Base-by-base conservation (phyloP, 1,140 invertebrate species). In the Drosophila hydei region DNA sequence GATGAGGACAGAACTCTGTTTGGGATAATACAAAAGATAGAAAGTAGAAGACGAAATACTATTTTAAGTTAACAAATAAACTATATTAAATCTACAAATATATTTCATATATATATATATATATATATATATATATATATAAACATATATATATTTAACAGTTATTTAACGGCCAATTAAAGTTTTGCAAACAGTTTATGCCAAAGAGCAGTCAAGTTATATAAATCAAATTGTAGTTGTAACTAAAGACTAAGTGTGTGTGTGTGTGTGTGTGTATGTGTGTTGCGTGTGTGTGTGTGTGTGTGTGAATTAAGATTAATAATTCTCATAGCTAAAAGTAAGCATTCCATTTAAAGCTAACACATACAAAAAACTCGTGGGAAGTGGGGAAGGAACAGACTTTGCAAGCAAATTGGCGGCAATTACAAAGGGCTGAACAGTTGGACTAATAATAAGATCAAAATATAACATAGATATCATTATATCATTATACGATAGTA, bases 311-410 rank as follows among this genome's bases (percentile, higher is more conserved):
- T 85, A 85, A 87, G 45, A 81, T 88, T 85, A 85, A 85, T 85
- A 81, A 85, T 87, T 85, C 81, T 81, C 83, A 81, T 81, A 88
- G 75, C 78, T 81, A 77, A 88, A 33, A 77, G 74, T 87, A 80
- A 64, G 70, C 59, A 80, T 78, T 74, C 64, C 63, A 65, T 77
- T 84, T 84, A 87, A 80, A 87, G 61, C 80, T 84, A 84, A 61
- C 71, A 12, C 69, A 67, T 84, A 87, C 54, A 87, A 85, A 84
- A 73, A 54, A 80, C 77, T 80, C 61, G 30, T 42, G 23, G 11
- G 36, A 33, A 14, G 19, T 42, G 25, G 60, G 59, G 42, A 12
- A 11, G 30, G 2, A 33, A 33, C 40, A 62, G 62, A 67, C 52
- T 42, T 74, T 84, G 80, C 80, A 80, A 84, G 80, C 61, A 80